These are phyloP conservation scores for Prietella phreatophila DNA, from an alignment of 2,113 vertebrate species.

Conservation along the genomic window DNA sequence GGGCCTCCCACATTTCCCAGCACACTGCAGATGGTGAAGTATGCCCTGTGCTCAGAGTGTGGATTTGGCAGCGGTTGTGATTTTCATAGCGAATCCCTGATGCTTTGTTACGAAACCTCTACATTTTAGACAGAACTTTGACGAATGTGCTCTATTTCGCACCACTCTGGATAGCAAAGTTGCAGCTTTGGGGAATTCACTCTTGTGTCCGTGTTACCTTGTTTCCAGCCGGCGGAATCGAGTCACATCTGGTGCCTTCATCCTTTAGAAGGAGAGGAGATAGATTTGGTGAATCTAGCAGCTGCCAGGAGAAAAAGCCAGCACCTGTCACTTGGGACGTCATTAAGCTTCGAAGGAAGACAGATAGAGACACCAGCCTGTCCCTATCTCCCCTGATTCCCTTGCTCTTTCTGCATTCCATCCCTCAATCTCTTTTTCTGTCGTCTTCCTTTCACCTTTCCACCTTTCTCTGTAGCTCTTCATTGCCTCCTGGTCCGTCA, in stretches of 20 bases:
- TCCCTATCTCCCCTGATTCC: conserved; percentile 11
- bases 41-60: conserved; percentile 39
- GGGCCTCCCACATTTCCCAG: conserved; percentile 32
- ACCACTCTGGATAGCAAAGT: conserved; percentile 31
- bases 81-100: conserved; percentile 45
- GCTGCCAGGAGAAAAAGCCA: conserved; percentile 67
- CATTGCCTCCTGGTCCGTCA: conserved; percentile 16
- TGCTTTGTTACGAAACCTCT: conserved; percentile 34
- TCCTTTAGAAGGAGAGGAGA: conserved; percentile 67
- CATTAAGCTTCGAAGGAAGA: conserved; percentile 67
- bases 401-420: conserved; percentile 17
- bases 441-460: conserved; percentile 34
- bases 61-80: conserved; percentile 32
- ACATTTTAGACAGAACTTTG: conserved; percentile 14
- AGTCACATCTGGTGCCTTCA: conserved; percentile 70
- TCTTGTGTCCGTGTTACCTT: conserved; percentile 24
- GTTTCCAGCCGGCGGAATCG: conserved; percentile 61
- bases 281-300: conserved; percentile 66
- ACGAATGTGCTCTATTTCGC: conserved; percentile 33
- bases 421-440: conserved; percentile 17
- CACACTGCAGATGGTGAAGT: conserved; percentile 33
- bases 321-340: conserved; percentile 71
- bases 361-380: conserved; percentile 28
- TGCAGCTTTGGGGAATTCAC: conserved; percentile 38
- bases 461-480: conserved; percentile 22